A percentile compares a stretch with the other conserved stretches of the same genome.
These are phyloP conservation scores for Ditylenchus dipsaci DNA, from an alignment of 1,140 invertebrate species.

Conservation along the genomic window DNA sequence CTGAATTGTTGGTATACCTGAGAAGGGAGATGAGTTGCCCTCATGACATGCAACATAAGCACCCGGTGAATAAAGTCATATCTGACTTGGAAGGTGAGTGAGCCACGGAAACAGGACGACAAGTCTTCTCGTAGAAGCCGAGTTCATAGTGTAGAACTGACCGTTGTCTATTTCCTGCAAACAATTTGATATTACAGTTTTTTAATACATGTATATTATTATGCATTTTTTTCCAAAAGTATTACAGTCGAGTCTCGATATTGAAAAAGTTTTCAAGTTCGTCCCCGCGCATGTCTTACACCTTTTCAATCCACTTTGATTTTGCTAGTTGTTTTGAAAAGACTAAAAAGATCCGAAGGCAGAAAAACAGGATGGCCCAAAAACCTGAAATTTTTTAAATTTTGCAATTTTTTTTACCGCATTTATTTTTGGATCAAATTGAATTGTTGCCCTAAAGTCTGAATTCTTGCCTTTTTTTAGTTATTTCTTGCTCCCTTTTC, in stretches of 20 bases:
- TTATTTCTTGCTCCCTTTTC: too few relatives aligned
- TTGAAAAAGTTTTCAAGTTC: too few relatives aligned
- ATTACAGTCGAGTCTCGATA: too few relatives aligned
- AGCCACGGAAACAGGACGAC: conserved; percentile 48
- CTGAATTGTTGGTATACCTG: conserved; percentile 13
- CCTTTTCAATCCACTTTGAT: neutral
- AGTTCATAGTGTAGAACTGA: conserved; percentile 44
- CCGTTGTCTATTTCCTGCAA: conserved; percentile 39
- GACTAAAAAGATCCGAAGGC: neutral
- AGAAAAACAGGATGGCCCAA: too few relatives aligned
- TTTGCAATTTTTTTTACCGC: too few relatives aligned
- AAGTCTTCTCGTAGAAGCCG: conserved; percentile 48
- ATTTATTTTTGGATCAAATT: too few relatives aligned
- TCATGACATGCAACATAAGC: conserved; percentile 52
- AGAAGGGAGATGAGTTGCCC: conserved; percentile 48
- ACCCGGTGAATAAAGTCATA: conserved; percentile 57
- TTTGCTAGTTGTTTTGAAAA: neutral
- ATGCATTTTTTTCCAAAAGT: too few relatives aligned
- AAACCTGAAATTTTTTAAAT: too few relatives aligned
- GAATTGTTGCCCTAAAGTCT: too few relatives aligned
- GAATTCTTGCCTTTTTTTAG: too few relatives aligned
- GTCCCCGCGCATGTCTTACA: neutral
- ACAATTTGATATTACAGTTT: neutral
- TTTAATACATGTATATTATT: neutral
- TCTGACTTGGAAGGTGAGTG: conserved; percentile 50